Evolutionary conservation across 2,888 invertebrate species (phyloP).

Genomic region (Amiota minor): DNA sequence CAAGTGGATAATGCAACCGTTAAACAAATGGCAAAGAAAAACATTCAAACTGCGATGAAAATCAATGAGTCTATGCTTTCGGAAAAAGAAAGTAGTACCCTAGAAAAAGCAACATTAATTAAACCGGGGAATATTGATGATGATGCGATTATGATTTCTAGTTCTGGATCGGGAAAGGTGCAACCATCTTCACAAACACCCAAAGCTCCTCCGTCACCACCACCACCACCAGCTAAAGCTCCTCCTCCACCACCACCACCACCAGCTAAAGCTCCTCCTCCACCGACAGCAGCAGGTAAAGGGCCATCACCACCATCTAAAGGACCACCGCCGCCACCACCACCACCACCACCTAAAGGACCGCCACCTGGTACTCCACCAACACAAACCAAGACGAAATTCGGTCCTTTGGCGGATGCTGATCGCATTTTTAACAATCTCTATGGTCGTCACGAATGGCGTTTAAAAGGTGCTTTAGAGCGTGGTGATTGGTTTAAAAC

Average conservation of each 20-base stretch:
- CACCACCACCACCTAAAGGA: constrained; percentile 39
- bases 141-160: no score
- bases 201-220: constrained; percentile 15
- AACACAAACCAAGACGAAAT: constrained; percentile 73
- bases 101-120: no score
- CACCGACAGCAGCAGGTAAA: constrained; percentile 15
- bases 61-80: no score
- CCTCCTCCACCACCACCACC: neutral
- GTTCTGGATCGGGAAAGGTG: neutral
- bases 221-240: neutral
- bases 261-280: neutral
- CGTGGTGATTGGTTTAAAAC: constrained; percentile 98
- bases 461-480: constrained; percentile 89
- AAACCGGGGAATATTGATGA: no score
- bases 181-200: constrained; percentile 4
- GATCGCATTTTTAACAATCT: constrained; percentile 97
- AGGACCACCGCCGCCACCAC: constrained; percentile 10
- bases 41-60: no score
- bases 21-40: no score
- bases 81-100: no score
- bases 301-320: constrained; percentile 14
- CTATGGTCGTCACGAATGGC: constrained; percentile 97
- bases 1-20: no score
- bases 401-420: constrained; percentile 84
- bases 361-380: constrained; percentile 75